These are phyloP conservation scores for Tauraco hartlaubi DNA, from an alignment of 2,797 vertebrate genomes.

Conservation along the genomic window DNA sequence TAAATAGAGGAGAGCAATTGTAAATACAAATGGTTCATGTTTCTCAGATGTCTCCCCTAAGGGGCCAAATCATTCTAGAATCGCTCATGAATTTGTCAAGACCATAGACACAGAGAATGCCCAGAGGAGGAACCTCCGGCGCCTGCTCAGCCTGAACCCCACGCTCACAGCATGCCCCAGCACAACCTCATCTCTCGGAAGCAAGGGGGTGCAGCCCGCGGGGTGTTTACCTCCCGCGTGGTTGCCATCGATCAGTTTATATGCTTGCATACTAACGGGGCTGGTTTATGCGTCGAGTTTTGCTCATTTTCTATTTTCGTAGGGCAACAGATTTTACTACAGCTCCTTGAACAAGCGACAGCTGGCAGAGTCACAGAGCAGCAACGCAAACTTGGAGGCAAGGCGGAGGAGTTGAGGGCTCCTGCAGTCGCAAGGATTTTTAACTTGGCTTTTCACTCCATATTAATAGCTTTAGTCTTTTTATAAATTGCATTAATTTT, in stretches of 20 bases:
- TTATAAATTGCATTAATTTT: background rate
- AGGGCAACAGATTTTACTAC: conserved; percentile 10
- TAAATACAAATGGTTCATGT: background rate
- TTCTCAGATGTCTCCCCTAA: conserved; percentile 5
- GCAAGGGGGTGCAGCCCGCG: background rate
- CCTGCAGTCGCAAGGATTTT: background rate
- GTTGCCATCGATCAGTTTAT: background rate
- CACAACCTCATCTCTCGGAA: background rate
- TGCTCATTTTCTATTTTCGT: background rate
- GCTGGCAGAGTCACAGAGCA: background rate
- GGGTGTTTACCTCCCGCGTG: background rate
- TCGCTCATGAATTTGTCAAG: background rate
- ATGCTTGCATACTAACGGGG: background rate
- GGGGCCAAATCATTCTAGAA: background rate
- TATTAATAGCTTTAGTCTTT: background rate
- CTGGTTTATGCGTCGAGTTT: background rate
- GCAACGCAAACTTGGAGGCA: background rate
- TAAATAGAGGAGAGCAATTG: background rate
- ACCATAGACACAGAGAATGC: background rate
- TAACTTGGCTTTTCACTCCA: background rate
- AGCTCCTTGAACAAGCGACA: background rate
- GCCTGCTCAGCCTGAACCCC: background rate
- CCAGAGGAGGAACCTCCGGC: background rate
- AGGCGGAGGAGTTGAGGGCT: background rate
- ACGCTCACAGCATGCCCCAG: background rate